Conservation (phyloP, 2,888 invertebrate species). For the Imbricaverruca yamaguchii region DNA sequence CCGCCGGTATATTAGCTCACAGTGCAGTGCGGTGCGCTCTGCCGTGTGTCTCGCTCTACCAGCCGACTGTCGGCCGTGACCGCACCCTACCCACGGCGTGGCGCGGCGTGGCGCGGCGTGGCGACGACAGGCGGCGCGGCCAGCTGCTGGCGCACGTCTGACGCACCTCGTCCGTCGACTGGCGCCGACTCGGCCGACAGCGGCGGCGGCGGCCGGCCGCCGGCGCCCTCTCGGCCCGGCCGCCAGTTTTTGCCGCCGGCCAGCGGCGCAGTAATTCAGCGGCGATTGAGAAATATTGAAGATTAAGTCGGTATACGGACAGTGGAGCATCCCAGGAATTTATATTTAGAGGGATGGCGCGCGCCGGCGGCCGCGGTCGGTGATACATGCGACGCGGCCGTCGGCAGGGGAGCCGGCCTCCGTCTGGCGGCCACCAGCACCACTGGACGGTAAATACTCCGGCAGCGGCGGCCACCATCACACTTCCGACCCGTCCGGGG, state of each 20-base stretch:
- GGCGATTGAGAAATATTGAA: constrained; percentile 21
- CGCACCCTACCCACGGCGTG: too few relatives aligned
- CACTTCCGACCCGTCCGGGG: too few relatives aligned
- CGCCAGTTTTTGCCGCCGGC: background rate
- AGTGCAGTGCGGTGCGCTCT: too few relatives aligned
- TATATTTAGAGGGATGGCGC: constrained; percentile 16
- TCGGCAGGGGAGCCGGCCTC: background rate
- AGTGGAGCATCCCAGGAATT: constrained; percentile 8
- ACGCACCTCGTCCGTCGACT: background rate
- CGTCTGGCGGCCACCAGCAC: background rate
- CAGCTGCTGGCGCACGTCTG: background rate
- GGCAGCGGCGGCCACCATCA: too few relatives aligned
- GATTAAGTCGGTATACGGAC: constrained; percentile 21
- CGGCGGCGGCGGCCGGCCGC: background rate
- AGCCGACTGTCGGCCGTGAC: too few relatives aligned
- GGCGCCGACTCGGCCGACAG: background rate
- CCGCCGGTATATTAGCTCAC: too few relatives aligned
- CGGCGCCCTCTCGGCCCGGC: background rate
- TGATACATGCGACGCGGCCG: background rate
- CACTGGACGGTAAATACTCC: too few relatives aligned
- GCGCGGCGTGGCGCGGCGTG: too few relatives aligned
- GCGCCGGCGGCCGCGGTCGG: background rate
- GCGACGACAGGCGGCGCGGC: background rate
- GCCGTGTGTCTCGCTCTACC: too few relatives aligned
- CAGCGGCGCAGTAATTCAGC: background rate